Evolutionary conservation across 2,797 vertebrate species (phyloP).

Genomic region (Cossypha polioptera): DNA sequence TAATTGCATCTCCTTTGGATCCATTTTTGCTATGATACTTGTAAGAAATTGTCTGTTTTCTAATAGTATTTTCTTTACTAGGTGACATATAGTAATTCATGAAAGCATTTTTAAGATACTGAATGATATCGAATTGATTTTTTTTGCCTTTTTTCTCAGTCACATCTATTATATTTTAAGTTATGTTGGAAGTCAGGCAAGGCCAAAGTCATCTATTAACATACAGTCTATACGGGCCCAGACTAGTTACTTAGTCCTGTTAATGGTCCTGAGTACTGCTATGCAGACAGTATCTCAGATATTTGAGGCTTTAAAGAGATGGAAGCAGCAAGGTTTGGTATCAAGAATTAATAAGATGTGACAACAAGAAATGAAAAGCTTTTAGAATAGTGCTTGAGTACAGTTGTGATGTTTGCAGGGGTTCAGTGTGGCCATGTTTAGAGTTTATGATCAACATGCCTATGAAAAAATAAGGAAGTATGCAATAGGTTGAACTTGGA

Average conservation of each 20-base stretch:
- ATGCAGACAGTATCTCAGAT: neutral
- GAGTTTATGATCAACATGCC: neutral
- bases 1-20: neutral
- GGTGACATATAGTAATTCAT: neutral
- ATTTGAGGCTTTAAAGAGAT: neutral
- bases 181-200: neutral
- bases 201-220: neutral
- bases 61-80: neutral
- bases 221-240: neutral
- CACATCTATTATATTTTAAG: neutral
- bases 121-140: neutral
- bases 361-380: neutral
- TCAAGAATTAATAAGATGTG: accelerated
- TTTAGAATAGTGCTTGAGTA: neutral
- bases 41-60: neutral
- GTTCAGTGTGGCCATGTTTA: neutral
- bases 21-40: neutral
- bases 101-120: neutral
- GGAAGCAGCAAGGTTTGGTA: neutral
- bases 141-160: neutral
- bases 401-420: neutral
- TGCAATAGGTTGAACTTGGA: neutral
- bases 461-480: neutral
- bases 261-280: neutral
- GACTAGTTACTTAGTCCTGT: neutral